Evolutionary conservation across 2,888 invertebrate genomes (phyloP).

Genomic region (Lamellibrachia satsuma): DNA sequence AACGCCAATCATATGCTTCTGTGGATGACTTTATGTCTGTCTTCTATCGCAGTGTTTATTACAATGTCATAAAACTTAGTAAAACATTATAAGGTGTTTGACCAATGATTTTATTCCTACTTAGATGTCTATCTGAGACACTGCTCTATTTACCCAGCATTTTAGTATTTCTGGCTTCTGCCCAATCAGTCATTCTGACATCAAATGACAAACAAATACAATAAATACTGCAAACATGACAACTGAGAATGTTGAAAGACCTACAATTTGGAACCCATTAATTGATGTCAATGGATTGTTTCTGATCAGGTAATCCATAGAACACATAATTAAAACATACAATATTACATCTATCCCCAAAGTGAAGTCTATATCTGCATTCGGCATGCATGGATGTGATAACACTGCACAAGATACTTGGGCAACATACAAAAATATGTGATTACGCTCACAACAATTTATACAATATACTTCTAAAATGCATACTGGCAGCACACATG

Average conservation of each 20-base stretch:
- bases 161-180: background rate
- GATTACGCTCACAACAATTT: background rate
- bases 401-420: background rate
- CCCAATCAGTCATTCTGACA: background rate
- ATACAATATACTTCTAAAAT: constrained; percentile 13
- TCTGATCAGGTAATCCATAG: background rate
- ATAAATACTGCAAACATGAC: background rate
- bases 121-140: background rate
- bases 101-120: background rate
- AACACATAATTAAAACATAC: background rate
- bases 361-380: background rate
- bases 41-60: background rate
- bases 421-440: constrained; percentile 17
- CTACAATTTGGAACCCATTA: background rate
- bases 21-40: background rate
- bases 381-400: background rate
- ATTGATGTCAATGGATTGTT: background rate
- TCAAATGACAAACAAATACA: background rate
- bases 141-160: background rate
- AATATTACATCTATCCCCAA: constrained; percentile 10
- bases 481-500: background rate
- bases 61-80: background rate
- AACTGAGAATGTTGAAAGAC: background rate
- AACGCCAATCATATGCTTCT: background rate
- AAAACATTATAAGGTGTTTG: background rate